Evolutionary conservation across 2,113 vertebrate genomes (phyloP).

Genomic region (Hippocampus zosterae): DNA sequence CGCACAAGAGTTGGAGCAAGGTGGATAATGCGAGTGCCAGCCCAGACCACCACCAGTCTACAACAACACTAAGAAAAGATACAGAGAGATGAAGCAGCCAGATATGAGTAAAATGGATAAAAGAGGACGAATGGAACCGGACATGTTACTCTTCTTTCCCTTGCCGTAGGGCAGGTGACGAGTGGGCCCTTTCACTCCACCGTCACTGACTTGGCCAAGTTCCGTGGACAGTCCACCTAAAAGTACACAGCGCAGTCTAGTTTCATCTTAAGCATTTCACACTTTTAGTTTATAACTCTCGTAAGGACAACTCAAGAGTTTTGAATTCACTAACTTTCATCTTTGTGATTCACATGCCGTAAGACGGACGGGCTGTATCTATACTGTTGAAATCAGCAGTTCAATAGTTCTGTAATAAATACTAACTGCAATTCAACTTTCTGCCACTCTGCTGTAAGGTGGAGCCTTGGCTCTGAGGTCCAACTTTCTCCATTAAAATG

Average conservation of each 20-base stretch:
- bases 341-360: neutral
- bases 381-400: no score
- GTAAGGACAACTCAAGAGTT: neutral
- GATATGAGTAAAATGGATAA: conserved; percentile 34
- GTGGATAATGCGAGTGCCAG: conserved; percentile 11
- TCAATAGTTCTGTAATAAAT: no score
- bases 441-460: no score
- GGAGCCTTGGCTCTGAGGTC: no score
- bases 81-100: conserved; percentile 38
- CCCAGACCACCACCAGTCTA: conserved; percentile 39
- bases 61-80: conserved; percentile 12
- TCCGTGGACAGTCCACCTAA: conserved; percentile 97
- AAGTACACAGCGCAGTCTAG: neutral
- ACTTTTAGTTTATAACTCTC: neutral
- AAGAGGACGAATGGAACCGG: conserved; percentile 36
- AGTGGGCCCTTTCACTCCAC: conserved; percentile 79
- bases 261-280: neutral
- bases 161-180: conserved; percentile 4
- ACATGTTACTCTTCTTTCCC: conserved; percentile 29
- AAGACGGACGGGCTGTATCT: neutral
- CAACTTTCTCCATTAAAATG: no score
- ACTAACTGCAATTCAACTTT: no score
- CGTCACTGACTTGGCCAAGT: conserved; percentile 97
- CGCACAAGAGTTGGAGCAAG: conserved; percentile 1
- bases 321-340: neutral